Evolutionary conservation across 1,140 invertebrate species (phyloP).

Genomic region (Samia ricini): DNA sequence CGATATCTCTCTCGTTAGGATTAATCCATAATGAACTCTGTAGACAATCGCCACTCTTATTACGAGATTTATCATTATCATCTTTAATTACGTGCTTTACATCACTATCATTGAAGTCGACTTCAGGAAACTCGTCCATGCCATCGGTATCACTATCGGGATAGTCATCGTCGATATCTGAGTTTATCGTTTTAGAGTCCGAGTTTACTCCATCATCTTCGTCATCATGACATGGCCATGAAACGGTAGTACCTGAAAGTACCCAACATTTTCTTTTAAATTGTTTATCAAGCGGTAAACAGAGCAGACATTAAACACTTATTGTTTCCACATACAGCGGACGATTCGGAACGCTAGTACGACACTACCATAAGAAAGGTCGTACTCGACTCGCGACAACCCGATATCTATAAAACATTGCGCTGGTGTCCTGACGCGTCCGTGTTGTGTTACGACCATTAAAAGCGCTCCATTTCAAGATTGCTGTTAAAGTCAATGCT

Average conservation of each 20-base stretch:
- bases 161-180: conserved; percentile 64
- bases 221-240: conserved; percentile 67
- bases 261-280: no score
- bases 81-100: conserved; percentile 42
- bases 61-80: conserved; percentile 36
- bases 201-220: conserved; percentile 64
- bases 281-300: no score
- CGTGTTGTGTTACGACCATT: no score
- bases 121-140: conserved; percentile 53
- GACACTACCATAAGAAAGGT: no score
- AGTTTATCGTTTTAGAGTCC: conserved; percentile 62
- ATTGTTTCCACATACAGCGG: no score
- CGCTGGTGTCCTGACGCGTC: no score
- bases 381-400: no score
- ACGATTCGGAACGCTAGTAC: no score
- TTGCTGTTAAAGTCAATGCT: no score
- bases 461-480: no score
- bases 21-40: conserved; percentile 63
- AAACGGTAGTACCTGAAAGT: conserved; percentile 55
- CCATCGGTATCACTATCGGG: conserved; percentile 55
- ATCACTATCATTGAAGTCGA: conserved; percentile 55
- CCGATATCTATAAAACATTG: no score
- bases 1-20: conserved; percentile 71
- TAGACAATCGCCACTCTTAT: conserved; percentile 57
- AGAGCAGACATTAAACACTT: no score